phyloP scores from a whole-genome alignment of 2,888 invertebrate genomes.

The Acleris literana region DNA sequence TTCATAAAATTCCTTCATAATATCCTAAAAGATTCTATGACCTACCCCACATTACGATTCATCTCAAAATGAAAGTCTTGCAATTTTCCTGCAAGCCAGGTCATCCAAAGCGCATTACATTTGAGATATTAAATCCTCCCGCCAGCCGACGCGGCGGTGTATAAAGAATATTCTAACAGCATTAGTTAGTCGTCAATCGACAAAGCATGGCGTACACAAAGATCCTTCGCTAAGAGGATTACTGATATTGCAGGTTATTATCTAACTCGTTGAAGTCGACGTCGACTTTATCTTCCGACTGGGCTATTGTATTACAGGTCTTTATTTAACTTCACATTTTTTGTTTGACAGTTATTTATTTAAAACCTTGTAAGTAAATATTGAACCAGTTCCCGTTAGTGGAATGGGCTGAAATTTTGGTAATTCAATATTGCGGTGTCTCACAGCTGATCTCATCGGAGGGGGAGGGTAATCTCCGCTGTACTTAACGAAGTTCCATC shows the following conservation, averaged over 20 bases:
- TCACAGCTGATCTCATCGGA: no score
- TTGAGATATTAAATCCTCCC: conserved; percentile 28
- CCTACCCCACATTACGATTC: conserved; percentile 9
- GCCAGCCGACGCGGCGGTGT: conserved; percentile 15
- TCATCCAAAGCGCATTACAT: conserved; percentile 31
- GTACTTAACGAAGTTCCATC: no score
- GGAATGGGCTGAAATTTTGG: no score
- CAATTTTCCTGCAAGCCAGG: conserved; percentile 18
- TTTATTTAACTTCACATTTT: no score
- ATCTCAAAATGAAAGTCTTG: conserved; percentile 10
- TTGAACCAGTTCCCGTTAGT: no score
- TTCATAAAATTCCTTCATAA: not conserved
- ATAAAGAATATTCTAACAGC: conserved; percentile 21
- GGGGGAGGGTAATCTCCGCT: no score
- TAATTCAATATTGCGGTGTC: no score
- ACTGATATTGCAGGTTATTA: not conserved
- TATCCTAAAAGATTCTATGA: not conserved
- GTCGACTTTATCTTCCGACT: no score
- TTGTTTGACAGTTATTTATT: no score
- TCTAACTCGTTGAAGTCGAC: no score
- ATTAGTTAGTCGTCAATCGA: conserved; percentile 12
- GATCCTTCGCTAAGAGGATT: not conserved
- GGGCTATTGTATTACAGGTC: no score
- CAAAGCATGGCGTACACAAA: not conserved
- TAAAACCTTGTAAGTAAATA: no score